Percentiles rank a stretch among this genome's conserved stretches.
Evolutionary conservation across 1,140 invertebrate genomes (phyloP).

Genomic region (Orussus abietinus): DNA sequence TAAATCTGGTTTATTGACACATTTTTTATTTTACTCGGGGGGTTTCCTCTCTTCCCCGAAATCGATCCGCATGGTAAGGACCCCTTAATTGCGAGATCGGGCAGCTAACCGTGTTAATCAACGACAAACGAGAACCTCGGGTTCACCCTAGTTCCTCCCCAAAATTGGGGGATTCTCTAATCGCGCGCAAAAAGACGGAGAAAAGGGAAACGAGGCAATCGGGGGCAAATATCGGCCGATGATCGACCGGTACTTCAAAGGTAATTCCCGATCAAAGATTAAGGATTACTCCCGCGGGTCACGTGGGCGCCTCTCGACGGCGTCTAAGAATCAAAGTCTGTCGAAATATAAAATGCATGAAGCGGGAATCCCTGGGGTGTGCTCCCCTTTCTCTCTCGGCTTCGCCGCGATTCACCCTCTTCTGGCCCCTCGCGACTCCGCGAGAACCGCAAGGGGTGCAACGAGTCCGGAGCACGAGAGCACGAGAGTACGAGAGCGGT

Average conservation of each 20-base stretch:
- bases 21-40: too few species aligned
- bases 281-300: conserved; percentile 39
- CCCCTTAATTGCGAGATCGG: conserved; percentile 4
- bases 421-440: too few species aligned
- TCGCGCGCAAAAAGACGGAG: too few species aligned
- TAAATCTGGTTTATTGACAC: too few species aligned
- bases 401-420: too few species aligned
- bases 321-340: conserved; percentile 46
- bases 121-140: conserved; percentile 1
- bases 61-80: not conserved
- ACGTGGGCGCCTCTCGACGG: conserved; percentile 18
- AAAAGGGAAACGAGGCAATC: too few species aligned
- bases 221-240: conserved; percentile 19
- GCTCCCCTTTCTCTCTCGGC: conserved; percentile 2
- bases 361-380: conserved; percentile 37
- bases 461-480: too few species aligned
- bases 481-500: too few species aligned
- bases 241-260: too few species aligned
- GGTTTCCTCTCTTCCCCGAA: too few species aligned
- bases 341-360: conserved; percentile 52
- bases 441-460: too few species aligned
- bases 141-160: not conserved
- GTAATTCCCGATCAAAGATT: conserved; percentile 49
- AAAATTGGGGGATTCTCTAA: not conserved
- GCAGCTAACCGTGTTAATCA: not conserved